These are phyloP conservation scores for Potamarius usumacintae DNA, from an alignment of 2,113 vertebrate species.

Conservation along the genomic window DNA sequence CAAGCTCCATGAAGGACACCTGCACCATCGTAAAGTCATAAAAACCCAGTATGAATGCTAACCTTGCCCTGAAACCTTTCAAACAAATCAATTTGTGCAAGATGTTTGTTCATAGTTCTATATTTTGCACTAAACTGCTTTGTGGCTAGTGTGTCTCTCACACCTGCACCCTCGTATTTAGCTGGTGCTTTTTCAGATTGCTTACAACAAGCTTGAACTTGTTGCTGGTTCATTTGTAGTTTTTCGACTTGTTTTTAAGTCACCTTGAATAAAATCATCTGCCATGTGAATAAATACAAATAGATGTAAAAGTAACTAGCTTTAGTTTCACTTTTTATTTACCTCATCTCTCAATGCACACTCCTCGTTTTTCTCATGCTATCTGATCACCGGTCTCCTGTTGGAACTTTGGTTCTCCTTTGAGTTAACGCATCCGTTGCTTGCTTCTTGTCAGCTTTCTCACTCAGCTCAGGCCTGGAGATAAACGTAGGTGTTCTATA, in stretches of 20 bases:
- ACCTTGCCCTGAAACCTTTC: neutral
- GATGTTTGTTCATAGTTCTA: neutral
- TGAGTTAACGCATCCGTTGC: neutral
- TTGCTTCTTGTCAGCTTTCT: neutral
- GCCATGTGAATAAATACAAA: neutral
- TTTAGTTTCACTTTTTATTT: neutral
- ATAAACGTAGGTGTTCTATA: constrained; percentile 14
- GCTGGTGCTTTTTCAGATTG: no score
- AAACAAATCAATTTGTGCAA: neutral
- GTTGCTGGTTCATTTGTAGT: neutral
- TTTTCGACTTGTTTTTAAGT: neutral
- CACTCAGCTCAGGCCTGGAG: neutral
- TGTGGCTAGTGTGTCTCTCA: neutral
- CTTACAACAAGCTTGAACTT: no score
- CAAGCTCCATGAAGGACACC: no score
- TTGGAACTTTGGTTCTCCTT: neutral
- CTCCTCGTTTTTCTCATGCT: neutral
- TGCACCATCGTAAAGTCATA: neutral
- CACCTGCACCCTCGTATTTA: neutral
- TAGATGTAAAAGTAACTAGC: neutral
- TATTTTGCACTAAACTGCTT: neutral
- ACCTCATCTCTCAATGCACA: neutral
- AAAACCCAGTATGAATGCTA: neutral
- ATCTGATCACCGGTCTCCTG: neutral
- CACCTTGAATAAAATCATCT: neutral